Percentiles rank a stretch among this genome's conserved stretches.
These are phyloP conservation scores for Vollenhovia emeryi DNA, from an alignment of 1,140 invertebrate genomes.

Conservation along the genomic window DNA sequence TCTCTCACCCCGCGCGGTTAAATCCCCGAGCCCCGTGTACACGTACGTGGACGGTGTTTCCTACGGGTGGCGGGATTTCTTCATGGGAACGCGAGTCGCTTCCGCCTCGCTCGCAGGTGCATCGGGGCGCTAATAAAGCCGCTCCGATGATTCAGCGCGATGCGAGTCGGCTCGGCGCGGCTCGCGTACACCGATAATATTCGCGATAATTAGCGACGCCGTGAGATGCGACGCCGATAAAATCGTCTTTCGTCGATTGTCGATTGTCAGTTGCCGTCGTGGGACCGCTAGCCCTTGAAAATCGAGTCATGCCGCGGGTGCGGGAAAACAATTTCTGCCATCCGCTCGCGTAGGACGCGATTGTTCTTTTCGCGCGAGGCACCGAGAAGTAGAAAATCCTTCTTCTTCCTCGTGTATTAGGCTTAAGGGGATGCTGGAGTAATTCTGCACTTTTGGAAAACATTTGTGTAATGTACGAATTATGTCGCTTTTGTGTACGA, in stretches of 20 bases:
- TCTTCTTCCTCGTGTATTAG: no score
- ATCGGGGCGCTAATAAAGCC: slow-evolving; percentile 46
- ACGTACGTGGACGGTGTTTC: background rate
- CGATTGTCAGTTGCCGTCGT: slow-evolving; percentile 52
- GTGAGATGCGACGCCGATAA: slow-evolving; percentile 51
- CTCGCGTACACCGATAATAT: slow-evolving; percentile 47
- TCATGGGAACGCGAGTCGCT: slow-evolving; percentile 43
- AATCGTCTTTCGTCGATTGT: slow-evolving; percentile 57
- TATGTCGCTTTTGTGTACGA: no score
- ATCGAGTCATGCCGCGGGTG: slow-evolving; percentile 30
- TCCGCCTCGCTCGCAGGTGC: slow-evolving; percentile 51
- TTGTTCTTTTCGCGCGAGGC: background rate
- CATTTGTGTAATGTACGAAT: no score
- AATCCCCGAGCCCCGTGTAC: background rate
- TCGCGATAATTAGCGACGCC: slow-evolving; percentile 62
- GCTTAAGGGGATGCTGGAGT: no score
- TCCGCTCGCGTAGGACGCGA: background rate
- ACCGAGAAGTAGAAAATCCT: background rate
- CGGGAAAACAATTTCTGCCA: slow-evolving; percentile 7
- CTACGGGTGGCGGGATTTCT: slow-evolving; percentile 43
- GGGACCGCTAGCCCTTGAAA: slow-evolving; percentile 31
- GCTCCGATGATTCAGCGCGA: slow-evolving; percentile 49
- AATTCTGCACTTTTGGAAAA: no score
- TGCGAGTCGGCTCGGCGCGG: slow-evolving; percentile 5
- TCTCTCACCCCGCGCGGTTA: background rate